A percentile compares a stretch with the other conserved stretches of the same genome.
phyloP scores from a whole-genome alignment of 2,113 vertebrate species.

The Opisthocomus hoazin region DNA sequence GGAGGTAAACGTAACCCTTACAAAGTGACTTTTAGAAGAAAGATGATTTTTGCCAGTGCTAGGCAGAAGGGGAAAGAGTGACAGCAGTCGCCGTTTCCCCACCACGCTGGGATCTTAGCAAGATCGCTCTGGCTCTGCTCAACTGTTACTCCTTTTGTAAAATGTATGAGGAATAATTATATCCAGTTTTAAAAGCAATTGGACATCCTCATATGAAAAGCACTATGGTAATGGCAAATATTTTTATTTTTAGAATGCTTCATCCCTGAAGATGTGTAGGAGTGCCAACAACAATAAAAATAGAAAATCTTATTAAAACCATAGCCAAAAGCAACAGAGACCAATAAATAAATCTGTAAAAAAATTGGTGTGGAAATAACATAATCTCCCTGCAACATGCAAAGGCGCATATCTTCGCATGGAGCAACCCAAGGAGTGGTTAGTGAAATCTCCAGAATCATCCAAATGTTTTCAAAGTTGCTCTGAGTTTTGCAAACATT shows the following conservation, averaged over 20 bases:
- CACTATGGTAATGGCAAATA: not conserved
- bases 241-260: conserved; percentile 37
- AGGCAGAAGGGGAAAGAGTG: not conserved
- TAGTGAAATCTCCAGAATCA: not conserved
- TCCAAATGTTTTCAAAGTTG: not conserved
- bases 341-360: conserved; percentile 16
- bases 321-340: not conserved
- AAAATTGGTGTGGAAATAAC: not conserved
- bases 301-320: not conserved
- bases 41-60: not conserved
- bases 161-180: not conserved
- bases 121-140: not conserved
- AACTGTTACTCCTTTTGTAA: not conserved
- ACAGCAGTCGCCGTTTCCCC: not conserved
- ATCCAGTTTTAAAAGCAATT: not conserved
- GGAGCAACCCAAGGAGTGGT: not conserved
- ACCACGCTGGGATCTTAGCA: rapidly evolving
- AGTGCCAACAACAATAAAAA: conserved; percentile 33
- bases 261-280: not conserved
- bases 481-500: conserved; percentile 27
- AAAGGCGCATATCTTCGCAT: not conserved
- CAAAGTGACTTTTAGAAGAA: not conserved
- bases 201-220: not conserved
- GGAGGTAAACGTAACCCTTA: not conserved
- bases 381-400: not conserved